Conservation (phyloP, 1,140 invertebrate species). For the Lepidurus apus region DNA sequence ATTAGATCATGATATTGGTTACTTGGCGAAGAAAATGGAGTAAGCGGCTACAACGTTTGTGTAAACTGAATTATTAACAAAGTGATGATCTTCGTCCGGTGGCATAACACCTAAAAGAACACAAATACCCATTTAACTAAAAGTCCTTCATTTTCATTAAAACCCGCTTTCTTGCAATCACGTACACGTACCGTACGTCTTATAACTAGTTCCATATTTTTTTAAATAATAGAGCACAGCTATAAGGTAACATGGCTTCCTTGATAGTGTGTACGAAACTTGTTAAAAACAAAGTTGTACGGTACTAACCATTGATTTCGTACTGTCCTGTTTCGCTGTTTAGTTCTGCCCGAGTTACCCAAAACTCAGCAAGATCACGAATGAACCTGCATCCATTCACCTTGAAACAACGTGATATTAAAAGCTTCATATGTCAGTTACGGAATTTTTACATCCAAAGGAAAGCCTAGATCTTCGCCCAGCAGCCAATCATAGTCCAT, state of each 20-base stretch:
- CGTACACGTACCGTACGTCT: no score
- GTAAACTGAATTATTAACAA: slow-evolving; percentile 46
- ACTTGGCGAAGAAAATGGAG: slow-evolving; percentile 42
- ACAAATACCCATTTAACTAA: not conserved
- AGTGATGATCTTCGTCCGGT: slow-evolving; percentile 47
- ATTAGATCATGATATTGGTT: not conserved
- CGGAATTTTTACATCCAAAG: slow-evolving; percentile 24
- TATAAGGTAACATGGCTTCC: no score
- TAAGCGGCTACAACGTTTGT: slow-evolving; percentile 47
- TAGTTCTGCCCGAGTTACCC: slow-evolving; percentile 38
- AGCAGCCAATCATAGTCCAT: slow-evolving; percentile 39
- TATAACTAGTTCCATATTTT: not conserved
- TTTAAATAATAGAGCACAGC: no score
- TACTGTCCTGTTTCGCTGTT: slow-evolving; percentile 34
- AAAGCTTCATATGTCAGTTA: not conserved
- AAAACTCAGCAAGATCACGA: slow-evolving; percentile 46
- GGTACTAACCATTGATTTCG: slow-evolving; percentile 39
- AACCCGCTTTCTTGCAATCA: no score
- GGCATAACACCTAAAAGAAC: slow-evolving; percentile 47
- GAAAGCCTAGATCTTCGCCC: slow-evolving; percentile 32
- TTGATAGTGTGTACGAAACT: not conserved
- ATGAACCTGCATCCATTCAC: slow-evolving; percentile 39
- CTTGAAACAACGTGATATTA: slow-evolving; percentile 26
- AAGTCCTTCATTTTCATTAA: no score
- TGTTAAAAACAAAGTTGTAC: not conserved